Conservation (phyloP, 2,888 invertebrate genomes). For the Venustoraphidia nigricollis region DNA sequence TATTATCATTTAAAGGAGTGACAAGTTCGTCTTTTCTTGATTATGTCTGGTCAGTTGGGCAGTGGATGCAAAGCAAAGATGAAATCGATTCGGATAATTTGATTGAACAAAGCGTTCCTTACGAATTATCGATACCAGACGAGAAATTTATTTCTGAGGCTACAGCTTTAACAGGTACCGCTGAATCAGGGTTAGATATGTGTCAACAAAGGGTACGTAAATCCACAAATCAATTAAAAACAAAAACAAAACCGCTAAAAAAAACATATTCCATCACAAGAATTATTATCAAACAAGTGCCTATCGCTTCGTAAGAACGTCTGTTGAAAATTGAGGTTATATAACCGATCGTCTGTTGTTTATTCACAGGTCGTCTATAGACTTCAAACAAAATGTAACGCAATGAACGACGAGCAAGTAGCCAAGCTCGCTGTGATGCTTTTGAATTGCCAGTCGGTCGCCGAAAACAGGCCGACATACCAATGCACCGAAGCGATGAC, state of each 20-base stretch:
- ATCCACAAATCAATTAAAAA: not conserved
- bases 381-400: constrained; percentile 38
- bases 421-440: constrained; percentile 49
- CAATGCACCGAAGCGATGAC: constrained; percentile 44
- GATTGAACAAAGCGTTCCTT: constrained; percentile 26
- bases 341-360: not conserved
- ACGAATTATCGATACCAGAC: constrained; percentile 37
- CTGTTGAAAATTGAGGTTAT: too few species aligned
- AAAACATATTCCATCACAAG: not conserved
- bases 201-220: constrained; percentile 42
- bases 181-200: constrained; percentile 38
- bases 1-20: too few species aligned
- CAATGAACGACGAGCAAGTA: constrained; percentile 45
- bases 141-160: constrained; percentile 48
- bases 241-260: not conserved
- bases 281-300: too few species aligned
- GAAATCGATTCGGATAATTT: constrained; percentile 12
- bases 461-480: constrained; percentile 41
- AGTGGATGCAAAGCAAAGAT: constrained; percentile 5
- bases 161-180: constrained; percentile 36
- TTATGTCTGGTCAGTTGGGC: not conserved
- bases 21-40: not conserved
- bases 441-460: constrained; percentile 48
- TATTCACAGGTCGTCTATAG: constrained; percentile 38
- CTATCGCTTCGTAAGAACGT: too few species aligned